Evolutionary conservation across 92 coral and sea anemone genomes (phyloP), one percentile per base, ranked within the genome.

Genomic region (Muricea muricata): DNA sequence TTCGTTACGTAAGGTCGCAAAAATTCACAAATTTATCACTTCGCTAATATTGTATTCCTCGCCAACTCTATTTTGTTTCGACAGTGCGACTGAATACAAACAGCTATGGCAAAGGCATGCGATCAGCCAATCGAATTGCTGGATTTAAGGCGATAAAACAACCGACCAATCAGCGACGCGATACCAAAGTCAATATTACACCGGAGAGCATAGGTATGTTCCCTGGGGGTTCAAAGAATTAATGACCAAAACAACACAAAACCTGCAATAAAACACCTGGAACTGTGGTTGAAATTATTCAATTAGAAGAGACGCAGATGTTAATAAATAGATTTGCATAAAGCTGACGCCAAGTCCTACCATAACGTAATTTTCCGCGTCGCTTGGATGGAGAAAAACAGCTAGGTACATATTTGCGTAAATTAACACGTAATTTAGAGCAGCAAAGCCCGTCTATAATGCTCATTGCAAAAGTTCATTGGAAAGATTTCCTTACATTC

Each of bases 101-200:
- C 45, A 75, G 61, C 70, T 15, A 25, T 75, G 39, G 14, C 47
- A 75, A 75, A 75, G 32, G 65, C 37, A 41, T 13, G 7, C 65
- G 20, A 15, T 25, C 30, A 21, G 50, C 80, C 80, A 75, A 75
- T 75, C 65, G 52, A 0, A 50, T 14, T 29, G 52, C 56, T 15
- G 50, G 78, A 48, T 71, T 71, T 35, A 48, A 0, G 41, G 12
- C 21, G 32, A 75, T 32, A 20, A 57, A 21, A 14, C 1, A 3
- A 7, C 80, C 17, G 80, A 48, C 80, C 80, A 75, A 75, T 75
- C 80, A 75, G 50, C 25, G 50, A 25, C 80, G 65, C 65, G 80
- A 48, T 50, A 47, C 54, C 45, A 48, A 20, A 17, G 34, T 8
- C 65, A 48, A 75, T 75, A 75, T 48, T 47, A 50, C 65, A 23